Percentiles rank a stretch among this genome's conserved stretches.
phyloP scores from a whole-genome alignment of 1,140 invertebrate genomes.

The Calosoma granatense region DNA sequence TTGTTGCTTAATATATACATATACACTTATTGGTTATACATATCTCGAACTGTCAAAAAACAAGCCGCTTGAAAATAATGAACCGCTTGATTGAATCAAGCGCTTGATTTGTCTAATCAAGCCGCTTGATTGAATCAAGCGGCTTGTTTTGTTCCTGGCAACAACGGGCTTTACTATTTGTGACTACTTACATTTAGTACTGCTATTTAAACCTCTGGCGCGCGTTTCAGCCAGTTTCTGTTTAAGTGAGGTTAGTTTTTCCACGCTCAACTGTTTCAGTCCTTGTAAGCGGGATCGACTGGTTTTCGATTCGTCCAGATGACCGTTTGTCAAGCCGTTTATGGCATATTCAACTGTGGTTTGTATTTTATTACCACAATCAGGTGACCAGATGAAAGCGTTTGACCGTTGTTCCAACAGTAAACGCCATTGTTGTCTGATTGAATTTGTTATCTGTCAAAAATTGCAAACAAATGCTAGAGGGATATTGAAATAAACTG shows the following conservation, averaged over 20 bases:
- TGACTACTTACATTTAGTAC: too few species aligned
- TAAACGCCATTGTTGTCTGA: constrained; percentile 51
- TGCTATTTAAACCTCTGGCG: constrained; percentile 19
- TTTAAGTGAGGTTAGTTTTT: constrained; percentile 52
- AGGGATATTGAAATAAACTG: too few species aligned
- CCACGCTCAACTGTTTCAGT: constrained; percentile 53
- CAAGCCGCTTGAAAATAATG: not conserved
- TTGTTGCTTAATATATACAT: too few species aligned
- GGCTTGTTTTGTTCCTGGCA: too few species aligned
- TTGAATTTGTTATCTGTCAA: constrained; percentile 52
- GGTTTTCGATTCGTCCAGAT: constrained; percentile 33
- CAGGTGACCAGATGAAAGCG: constrained; percentile 46
- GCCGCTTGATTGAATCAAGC: too few species aligned
- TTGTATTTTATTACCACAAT: constrained; percentile 27
- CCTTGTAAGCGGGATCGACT: constrained; percentile 48
- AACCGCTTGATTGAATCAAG: not conserved
- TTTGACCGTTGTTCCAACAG: constrained; percentile 50
- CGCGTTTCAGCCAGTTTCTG: constrained; percentile 53
- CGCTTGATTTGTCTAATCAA: too few species aligned
- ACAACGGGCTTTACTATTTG: too few species aligned
- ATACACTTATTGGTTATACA: too few species aligned
- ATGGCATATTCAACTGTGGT: constrained; percentile 30
- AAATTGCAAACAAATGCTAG: constrained; percentile 10
- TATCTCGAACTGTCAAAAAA: too few species aligned
- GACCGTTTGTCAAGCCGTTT: constrained; percentile 5